Base-by-base conservation (phyloP, 2,797 vertebrate species). In the Coendou prehensilis region DNA sequence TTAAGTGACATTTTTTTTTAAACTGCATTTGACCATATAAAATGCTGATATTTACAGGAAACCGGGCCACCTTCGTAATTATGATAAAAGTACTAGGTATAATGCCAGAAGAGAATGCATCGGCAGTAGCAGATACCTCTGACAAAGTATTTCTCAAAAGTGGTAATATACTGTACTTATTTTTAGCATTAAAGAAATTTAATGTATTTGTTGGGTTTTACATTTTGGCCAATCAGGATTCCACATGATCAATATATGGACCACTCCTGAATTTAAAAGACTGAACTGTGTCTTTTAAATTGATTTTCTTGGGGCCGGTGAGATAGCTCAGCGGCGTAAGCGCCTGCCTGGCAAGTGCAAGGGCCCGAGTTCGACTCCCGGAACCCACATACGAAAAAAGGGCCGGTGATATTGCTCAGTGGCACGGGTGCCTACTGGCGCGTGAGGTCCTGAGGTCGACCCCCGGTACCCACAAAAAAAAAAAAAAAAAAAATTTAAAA, bases 161-260 rank as follows among this genome's bases (percentile, higher is more conserved):
- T 93, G 86, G 45, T 96, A 92, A 94, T 28, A 2, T 97, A 95
- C 96, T 98, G 1, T 97, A 96, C 97, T 98, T 98, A 98, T 79
- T 94, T 93, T 84, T 90, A 97, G 91, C 15, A 28, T 85, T 80
- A 57, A 95, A 91, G 61, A 89, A 91, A 79, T 17, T 13, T n/a
- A 80, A 71, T 56, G 78, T 76, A 56, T 85, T 92, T 91, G 64
- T 91, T 78, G 50, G 9, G 37, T 92, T 96, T 94, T 95, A 95
- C 97, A 96, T 88, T 98, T 98, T 97, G 98, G 97, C 97, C 97
- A 97, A 20, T 96, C 96, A 96, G 50, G 95, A 97, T 95, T 91
- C 93, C 93, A 95, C 13, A 85, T 96, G 80, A 93, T 97, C 96
- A 91, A 87, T 11, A 89, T 15, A 87, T 95, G 75, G 67, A 84